Percentiles rank a stretch among this genome's conserved stretches.
These are phyloP conservation scores for Salminus brasiliensis DNA, from an alignment of 2,113 vertebrate species.

Conservation along the genomic window DNA sequence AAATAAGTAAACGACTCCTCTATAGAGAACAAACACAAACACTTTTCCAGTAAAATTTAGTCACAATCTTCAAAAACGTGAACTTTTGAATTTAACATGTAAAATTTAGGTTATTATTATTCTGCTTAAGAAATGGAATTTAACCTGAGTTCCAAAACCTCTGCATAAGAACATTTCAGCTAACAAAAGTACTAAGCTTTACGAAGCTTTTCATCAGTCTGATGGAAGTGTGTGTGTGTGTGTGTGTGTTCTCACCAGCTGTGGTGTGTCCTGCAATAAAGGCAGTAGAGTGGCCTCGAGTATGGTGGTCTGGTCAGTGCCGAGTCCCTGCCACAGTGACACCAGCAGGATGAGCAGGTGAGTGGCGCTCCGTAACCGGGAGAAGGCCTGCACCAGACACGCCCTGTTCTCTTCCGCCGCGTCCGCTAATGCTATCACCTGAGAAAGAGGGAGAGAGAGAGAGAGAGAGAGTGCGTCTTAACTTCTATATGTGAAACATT, in stretches of 20 bases:
- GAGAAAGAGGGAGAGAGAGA: constrained; percentile 31
- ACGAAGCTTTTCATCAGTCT: too few relatives aligned
- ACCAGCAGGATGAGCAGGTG: constrained; percentile 87
- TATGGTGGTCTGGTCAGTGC: constrained; percentile 81
- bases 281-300: constrained; percentile 90
- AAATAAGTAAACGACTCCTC: too few relatives aligned
- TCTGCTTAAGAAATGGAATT: too few relatives aligned
- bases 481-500: too few relatives aligned
- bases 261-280: constrained; percentile 84
- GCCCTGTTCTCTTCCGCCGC: constrained; percentile 85
- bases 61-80: too few relatives aligned
- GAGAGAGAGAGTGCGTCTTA: constrained; percentile 13
- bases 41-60: too few relatives aligned
- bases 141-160: too few relatives aligned
- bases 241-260: constrained; percentile 79
- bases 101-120: too few relatives aligned
- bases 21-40: too few relatives aligned
- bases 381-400: constrained; percentile 81
- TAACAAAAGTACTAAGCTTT: too few relatives aligned
- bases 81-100: too few relatives aligned
- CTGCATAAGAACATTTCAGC: too few relatives aligned
- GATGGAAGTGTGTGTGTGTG: constrained; percentile 16
- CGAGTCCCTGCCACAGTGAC: constrained; percentile 88
- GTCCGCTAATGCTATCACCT: constrained; percentile 92
- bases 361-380: constrained; percentile 84